Base-by-base conservation (phyloP, 2,888 invertebrate species). In the Cryptus viduatorius region DNA sequence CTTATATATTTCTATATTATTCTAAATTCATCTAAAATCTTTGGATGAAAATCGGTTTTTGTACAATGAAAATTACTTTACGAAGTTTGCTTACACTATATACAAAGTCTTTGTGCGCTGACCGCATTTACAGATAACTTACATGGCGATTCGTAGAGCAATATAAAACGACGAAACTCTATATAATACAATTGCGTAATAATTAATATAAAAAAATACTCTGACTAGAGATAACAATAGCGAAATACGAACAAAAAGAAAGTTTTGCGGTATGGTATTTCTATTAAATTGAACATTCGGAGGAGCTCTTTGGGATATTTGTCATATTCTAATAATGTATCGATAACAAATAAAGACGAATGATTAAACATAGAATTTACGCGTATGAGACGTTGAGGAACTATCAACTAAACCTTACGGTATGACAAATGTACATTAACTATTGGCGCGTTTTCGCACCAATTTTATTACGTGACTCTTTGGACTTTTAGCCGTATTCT, bases 401-500 rank as follows among this genome's bases (percentile, higher is more conserved):
- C 16, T 37, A 31, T 29, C 10, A 46, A 65, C 29, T 50, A 44
- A 42, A 10, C 37, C 29, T 67, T 56, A 75, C 19, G 4, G 3
- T 44, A 42, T 44, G 29, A 53, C 4, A 79, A 31, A 83, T 69
- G 61, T 79, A 56, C 75, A 75, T 73, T 53, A 82, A 46, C 19
- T 4, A 68, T 73, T 42, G 64, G 64, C 83, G 56, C 67, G 56
- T 48, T 53, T 44, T 68, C 56, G 53, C 56, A n/a, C 29, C 46
- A n/a, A 78, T 61, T n/a, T 68, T 48, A 16, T 67, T 72, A 67
- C 71, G 76, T 71, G 50, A 59, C 79, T 90, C 90, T 91, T 90
- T 91, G 91, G 91, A 89, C 84, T 71, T 14, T 90, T 91, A 89
- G 89, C 90, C 85, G 90, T 89, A 68, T 86, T 53, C 8, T 78